Evolutionary conservation across 1,140 invertebrate species (phyloP), one percentile per base, ranked within the genome.

Genomic region (Sinella curviseta): DNA sequence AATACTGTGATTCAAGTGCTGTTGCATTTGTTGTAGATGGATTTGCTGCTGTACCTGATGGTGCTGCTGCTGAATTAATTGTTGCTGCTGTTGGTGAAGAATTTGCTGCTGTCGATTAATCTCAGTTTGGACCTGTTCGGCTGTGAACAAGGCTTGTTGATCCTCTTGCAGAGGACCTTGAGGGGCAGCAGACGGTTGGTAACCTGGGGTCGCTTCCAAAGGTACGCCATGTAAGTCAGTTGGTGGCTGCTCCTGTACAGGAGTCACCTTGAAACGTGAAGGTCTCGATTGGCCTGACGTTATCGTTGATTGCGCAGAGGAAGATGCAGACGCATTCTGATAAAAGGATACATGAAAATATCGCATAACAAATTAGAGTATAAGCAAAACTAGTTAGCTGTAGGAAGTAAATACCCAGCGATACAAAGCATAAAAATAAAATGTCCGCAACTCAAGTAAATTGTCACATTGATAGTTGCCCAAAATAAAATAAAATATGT

Each of bases 221-320:
- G 74, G 39, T n/a, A 26, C 35, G 14, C 39, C 74, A 75, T 75
- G 35, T 3, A 54, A 35, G 4, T 70, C 65, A 2, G 77, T 26
- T 0, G 79, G 60, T 26, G 79, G 74, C 30, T 76, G 67, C 20
- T 81, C 80, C 35, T 79, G 73, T 31, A 80, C 79, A n/a, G 80
- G 76, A 12, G 82, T 83, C 26, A 80, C 78, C 73, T 80, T 78
- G 36, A 80, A 83, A 24, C 80, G 77, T 30, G 77, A 77, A 16
- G 80, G 34, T 31, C 16, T 48, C 2, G 70, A 8, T 8, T 78
- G 77, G 17, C 77, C 60, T 17, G 78, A 74, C 3, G 70, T 26
- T 24, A 67, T 67, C 8, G 30, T 30, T 67, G 60, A 48, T 20
- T 48, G 60, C 60, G 60, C 60, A 26, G 60, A 26, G 8, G 60